phyloP scores from a whole-genome alignment of 2,888 invertebrate genomes.

The Neoascia interrupta region DNA sequence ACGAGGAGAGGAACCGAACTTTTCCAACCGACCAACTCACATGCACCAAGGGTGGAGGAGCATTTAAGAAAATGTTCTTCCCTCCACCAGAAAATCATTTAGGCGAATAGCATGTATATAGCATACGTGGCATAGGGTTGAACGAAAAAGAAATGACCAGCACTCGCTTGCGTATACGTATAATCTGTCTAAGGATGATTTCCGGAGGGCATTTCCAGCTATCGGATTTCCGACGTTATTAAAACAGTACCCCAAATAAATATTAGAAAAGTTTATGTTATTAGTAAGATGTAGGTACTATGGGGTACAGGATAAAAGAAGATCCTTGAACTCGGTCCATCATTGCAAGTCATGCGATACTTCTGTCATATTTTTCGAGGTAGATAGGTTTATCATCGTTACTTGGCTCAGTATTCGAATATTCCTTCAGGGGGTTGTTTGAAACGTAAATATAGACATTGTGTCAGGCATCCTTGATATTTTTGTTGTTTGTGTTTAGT shows the following conservation, averaged over 20 bases:
- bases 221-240: constrained; percentile 64
- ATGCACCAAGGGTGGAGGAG: background rate
- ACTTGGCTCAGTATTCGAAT: too few relatives aligned
- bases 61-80: constrained; percentile 32
- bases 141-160: constrained; percentile 42
- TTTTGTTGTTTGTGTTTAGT: too few relatives aligned
- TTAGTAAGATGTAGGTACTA: too few relatives aligned
- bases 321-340: too few relatives aligned
- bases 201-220: constrained; percentile 53
- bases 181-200: constrained; percentile 55
- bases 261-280: constrained; percentile 62
- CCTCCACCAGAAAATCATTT: constrained; percentile 14
- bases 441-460: too few relatives aligned
- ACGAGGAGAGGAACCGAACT: constrained; percentile 19
- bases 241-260: constrained; percentile 61
- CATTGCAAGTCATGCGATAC: constrained; percentile 24
- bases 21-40: constrained; percentile 8
- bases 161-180: constrained; percentile 37
- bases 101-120: background rate
- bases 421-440: too few relatives aligned
- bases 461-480: too few relatives aligned
- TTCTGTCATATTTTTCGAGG: constrained; percentile 20
- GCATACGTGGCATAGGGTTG: background rate
- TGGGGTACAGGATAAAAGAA: too few relatives aligned
- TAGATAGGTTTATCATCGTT: constrained; percentile 45